Evolutionary conservation across 2,797 vertebrate species (phyloP), one percentile per base, ranked within the genome.

Genomic region (Staurois parvus): DNA sequence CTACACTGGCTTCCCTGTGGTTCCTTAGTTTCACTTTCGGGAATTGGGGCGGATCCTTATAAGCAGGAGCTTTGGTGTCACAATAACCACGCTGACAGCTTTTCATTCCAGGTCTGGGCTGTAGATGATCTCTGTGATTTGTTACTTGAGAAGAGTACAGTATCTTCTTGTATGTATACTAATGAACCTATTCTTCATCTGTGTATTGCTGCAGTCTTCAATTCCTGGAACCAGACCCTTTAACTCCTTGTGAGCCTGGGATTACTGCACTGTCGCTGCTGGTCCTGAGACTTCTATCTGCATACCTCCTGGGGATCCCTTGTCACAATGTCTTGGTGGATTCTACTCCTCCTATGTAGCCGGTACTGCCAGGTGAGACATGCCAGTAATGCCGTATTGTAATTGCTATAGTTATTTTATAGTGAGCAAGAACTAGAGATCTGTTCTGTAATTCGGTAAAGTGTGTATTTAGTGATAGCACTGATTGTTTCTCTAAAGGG

Each of bases 21-120:
- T 75, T 76, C 21, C 72, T 52, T 69, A 77, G 28, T 86, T 86
- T 86, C 79, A 77, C 79, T 86, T 86, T 86, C 84, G 21, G 73
- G 52, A 34, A 70, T 77, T 32, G 26, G 66, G 79, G 79, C 66
- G 84, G 30, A 73, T 72, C 34, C 42, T 40, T 32, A 42, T n/a
- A 28, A n/a, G 24, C 28, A 37, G 66, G 37, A 56, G 40, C 75
- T 59, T 19, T 42, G 17, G 56, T 29, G 21, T 24, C 56, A 73
- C 21, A 45, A 64, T 6, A 73, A 42, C n/a, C 32, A 6, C 52
- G 28, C 40, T n/a, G 12, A 26, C 34, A 62, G 70, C n/a, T 19
- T 42, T n/a, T 56, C 30, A 32, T 17, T 52, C 40, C 17, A 17
- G 30, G 12, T 56, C 67, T 45, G 21, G 19, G 78, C 67, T 73